A percentile compares a stretch with the other conserved stretches of the same genome.
phyloP scores from a whole-genome alignment of 2,888 invertebrate genomes.

The Aphelenchoides bicaudatus region DNA sequence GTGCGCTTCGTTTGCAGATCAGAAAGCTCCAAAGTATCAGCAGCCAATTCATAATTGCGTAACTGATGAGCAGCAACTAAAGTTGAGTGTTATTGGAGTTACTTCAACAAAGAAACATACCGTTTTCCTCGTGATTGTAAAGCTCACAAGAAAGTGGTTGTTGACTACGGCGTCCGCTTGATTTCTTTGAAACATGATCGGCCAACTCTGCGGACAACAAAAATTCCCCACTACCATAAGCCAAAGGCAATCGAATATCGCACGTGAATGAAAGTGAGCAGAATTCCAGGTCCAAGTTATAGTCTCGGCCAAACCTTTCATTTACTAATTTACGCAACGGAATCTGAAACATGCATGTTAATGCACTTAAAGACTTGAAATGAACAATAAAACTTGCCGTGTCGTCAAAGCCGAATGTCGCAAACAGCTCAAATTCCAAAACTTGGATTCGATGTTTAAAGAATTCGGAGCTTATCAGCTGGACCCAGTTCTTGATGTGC shows the following conservation, averaged over 20 bases:
- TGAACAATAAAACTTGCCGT: no score
- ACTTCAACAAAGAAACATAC: not conserved
- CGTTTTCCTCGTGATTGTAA: not conserved
- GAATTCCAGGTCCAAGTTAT: not conserved
- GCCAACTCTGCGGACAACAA: not conserved
- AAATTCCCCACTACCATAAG: not conserved
- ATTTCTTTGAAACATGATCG: not conserved
- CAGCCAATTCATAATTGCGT: not conserved
- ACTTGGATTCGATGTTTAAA: constrained; percentile 1
- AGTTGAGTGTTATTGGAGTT: not conserved
- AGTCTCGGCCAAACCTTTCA: constrained; percentile 1
- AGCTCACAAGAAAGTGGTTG: not conserved
- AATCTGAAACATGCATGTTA: not conserved
- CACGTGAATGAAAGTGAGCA: constrained; percentile 1
- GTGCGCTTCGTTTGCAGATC: constrained; percentile 1
- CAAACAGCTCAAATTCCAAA: constrained; percentile 4
- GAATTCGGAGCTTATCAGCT: not conserved
- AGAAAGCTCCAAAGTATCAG: not conserved
- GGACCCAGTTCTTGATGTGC: not conserved
- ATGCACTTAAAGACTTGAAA: no score
- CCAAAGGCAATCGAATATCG: not conserved
- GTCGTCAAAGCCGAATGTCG: constrained; percentile 8
- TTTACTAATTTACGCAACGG: not conserved
- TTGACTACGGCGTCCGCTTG: constrained; percentile 5
- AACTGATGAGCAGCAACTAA: constrained; percentile 2